phyloP scores from a whole-genome alignment of 2,888 invertebrate genomes.

The Scaptomyza cyrtandrae region DNA sequence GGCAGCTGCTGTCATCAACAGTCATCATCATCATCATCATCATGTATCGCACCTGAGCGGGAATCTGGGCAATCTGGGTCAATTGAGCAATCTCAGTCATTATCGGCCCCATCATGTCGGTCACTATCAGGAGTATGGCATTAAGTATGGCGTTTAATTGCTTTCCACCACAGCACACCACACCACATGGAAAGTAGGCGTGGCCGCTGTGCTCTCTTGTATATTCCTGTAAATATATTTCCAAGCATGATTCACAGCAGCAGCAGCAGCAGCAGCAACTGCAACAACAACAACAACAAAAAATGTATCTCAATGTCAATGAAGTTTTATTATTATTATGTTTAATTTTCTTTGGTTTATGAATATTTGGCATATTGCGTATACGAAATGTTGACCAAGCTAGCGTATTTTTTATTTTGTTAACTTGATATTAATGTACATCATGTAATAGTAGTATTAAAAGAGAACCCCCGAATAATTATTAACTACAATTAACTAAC shows the following conservation, averaged over 20 bases:
- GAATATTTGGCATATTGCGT: conserved; percentile 32
- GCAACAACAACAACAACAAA: conserved; percentile 5
- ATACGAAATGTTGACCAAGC: conserved; percentile 47
- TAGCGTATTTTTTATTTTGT: conserved; percentile 45
- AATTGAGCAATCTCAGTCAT: conserved; percentile 84
- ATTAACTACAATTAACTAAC: conserved; percentile 56
- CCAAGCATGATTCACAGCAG: conserved; percentile 66
- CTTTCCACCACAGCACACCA: not conserved
- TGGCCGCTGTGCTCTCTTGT: conserved; percentile 71
- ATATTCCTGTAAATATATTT: conserved; percentile 74
- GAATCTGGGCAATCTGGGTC: conserved; percentile 83
- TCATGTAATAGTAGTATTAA: conserved; percentile 35
- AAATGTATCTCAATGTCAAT: conserved; percentile 60
- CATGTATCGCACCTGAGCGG: conserved; percentile 81
- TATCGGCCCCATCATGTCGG: conserved; percentile 84
- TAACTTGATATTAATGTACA: conserved; percentile 21
- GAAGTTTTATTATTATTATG: conserved; percentile 25
- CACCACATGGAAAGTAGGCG: conserved; percentile 17
- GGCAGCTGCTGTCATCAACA: conserved; percentile 80
- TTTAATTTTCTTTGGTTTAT: conserved; percentile 21
- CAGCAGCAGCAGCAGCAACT: conserved; percentile 14
- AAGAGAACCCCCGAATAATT: conserved; percentile 10
- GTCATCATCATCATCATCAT: conserved; percentile 83
- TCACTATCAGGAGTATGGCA: conserved; percentile 85
- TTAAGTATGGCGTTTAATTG: conserved; percentile 84